Conservation (phyloP, 1,140 invertebrate species). For the Hylyphantes graminicola region DNA sequence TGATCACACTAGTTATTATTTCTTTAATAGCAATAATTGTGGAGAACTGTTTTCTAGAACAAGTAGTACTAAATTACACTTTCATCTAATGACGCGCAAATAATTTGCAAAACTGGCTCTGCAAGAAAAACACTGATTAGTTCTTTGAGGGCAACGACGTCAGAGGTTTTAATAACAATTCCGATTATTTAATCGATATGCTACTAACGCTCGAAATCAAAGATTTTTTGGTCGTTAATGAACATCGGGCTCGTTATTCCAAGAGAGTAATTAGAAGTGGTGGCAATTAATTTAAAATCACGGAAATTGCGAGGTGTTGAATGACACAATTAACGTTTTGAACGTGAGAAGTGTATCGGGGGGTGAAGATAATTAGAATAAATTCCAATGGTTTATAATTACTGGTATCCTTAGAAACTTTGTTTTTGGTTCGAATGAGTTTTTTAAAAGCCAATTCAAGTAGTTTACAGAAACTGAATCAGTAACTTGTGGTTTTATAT, state of each 20-base stretch:
- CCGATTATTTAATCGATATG: constrained; percentile 57
- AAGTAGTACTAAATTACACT: too few relatives aligned
- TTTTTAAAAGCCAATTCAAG: too few relatives aligned
- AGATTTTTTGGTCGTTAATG: constrained; percentile 50
- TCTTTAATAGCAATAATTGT: too few relatives aligned
- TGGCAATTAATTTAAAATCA: constrained; percentile 48
- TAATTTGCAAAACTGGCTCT: constrained; percentile 27
- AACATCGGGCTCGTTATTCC: constrained; percentile 26
- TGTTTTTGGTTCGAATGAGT: too few relatives aligned
- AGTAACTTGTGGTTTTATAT: too few relatives aligned
- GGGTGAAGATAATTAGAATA: too few relatives aligned
- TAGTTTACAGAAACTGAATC: too few relatives aligned
- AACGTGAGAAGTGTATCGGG: background rate
- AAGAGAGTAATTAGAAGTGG: constrained; percentile 31
- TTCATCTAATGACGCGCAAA: constrained; percentile 11
- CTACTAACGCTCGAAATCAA: constrained; percentile 31
- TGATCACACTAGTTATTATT: too few relatives aligned
- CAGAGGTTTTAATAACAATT: constrained; percentile 54
- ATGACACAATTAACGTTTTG: constrained; percentile 39
- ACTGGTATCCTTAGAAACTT: too few relatives aligned
- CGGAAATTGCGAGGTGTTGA: constrained; percentile 22
- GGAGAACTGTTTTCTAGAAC: too few relatives aligned
- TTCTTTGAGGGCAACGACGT: background rate
- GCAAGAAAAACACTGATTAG: constrained; percentile 37
- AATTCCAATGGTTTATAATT: too few relatives aligned